Percentiles rank a stretch among this genome's conserved stretches.
phyloP scores from a whole-genome alignment of 2,888 invertebrate species.

The Volucella inflata region DNA sequence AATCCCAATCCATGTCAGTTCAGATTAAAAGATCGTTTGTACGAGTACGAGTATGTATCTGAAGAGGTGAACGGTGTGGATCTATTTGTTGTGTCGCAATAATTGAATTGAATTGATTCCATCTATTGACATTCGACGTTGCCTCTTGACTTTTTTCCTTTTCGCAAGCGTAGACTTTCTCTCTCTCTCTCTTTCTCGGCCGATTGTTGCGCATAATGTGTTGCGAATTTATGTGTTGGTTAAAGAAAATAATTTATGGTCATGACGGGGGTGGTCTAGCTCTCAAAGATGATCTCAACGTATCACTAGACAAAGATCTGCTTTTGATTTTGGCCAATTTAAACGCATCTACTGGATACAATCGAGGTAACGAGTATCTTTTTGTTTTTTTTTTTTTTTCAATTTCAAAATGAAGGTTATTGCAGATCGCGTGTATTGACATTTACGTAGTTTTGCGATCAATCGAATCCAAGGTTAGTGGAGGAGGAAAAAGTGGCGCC shows the following conservation, averaged over 20 bases:
- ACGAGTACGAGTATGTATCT: neutral
- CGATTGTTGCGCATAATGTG: no score
- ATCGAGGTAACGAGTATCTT: no score
- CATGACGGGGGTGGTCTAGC: conserved; percentile 56
- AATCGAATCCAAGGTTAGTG: conserved; percentile 45
- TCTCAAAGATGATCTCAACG: conserved; percentile 39
- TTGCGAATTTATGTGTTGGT: no score
- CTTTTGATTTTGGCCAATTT: no score
- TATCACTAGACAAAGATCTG: neutral
- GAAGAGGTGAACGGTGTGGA: conserved; percentile 6
- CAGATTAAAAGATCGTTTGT: conserved; percentile 10
- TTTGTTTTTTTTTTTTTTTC: no score
- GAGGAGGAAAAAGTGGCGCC: conserved; percentile 56
- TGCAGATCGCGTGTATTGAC: conserved; percentile 50
- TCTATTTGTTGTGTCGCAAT: conserved; percentile 19
- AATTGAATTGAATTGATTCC: conserved; percentile 45
- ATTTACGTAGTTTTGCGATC: conserved; percentile 35
- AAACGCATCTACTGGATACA: no score
- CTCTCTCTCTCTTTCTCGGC: no score
- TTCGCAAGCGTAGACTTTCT: neutral
- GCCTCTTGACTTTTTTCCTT: conserved; percentile 48
- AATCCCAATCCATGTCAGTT: conserved; percentile 47
- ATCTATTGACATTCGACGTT: conserved; percentile 61
- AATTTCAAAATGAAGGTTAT: conserved; percentile 45
- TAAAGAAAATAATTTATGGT: conserved; percentile 55